A percentile compares a stretch with the other conserved stretches of the same genome.
These are phyloP conservation scores for Masticophis lateralis DNA, from an alignment of 2,797 vertebrate species.

Conservation along the genomic window DNA sequence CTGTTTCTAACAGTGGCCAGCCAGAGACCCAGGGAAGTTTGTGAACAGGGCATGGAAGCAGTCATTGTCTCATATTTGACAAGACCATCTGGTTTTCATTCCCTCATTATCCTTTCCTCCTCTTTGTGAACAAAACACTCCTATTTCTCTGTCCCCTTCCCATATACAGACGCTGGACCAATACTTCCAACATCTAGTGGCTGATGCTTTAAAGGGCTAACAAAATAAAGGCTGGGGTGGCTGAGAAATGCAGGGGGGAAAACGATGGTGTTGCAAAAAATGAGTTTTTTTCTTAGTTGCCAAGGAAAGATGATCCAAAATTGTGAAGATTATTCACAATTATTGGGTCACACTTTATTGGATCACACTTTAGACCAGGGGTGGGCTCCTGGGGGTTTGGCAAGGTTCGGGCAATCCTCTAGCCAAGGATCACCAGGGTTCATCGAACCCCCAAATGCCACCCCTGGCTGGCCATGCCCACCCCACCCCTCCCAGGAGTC, in stretches of 20 bases:
- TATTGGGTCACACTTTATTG: no score
- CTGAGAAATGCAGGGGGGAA: neutral
- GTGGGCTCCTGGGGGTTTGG: no score
- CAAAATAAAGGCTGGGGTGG: constrained; percentile 20
- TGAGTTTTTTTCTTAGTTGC: neutral
- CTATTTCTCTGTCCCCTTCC: neutral
- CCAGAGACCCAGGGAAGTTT: neutral
- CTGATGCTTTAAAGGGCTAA: constrained; percentile 29
- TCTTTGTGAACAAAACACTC: neutral
- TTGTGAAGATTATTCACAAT: neutral
- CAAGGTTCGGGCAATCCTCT: no score
- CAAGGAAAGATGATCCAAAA: neutral
- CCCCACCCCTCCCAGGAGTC: no score
- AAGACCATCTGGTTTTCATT: neutral
- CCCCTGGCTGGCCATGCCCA: no score
- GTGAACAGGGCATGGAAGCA: neutral
- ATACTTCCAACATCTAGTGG: constrained; percentile 43
- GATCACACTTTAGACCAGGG: no score
- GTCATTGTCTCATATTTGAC: neutral
- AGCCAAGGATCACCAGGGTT: no score
- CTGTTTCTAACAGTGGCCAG: neutral
- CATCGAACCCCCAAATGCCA: no score
- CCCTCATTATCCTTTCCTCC: neutral
- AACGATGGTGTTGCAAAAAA: neutral
- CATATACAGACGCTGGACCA: neutral